phyloP scores from a whole-genome alignment of 2,113 vertebrate genomes.

The Ramphastos sulfuratus region DNA sequence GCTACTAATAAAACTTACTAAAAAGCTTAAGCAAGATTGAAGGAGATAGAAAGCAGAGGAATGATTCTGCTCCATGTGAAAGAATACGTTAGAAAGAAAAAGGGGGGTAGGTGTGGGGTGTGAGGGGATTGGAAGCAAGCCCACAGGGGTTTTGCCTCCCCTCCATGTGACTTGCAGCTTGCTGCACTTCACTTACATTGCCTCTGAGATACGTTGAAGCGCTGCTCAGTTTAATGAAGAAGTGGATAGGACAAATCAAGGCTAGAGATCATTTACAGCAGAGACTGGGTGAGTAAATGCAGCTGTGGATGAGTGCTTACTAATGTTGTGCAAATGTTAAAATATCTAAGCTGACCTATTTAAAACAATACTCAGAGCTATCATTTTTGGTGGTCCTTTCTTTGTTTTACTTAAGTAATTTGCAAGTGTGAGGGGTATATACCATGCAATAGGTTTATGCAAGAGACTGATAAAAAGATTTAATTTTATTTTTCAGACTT shows the following conservation, averaged over 20 bases:
- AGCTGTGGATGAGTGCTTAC: neutral
- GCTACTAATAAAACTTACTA: conserved; percentile 63
- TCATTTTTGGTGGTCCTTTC: neutral
- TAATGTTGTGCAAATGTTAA: neutral
- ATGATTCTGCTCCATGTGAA: conserved; percentile 49
- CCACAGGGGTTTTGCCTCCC: conserved; percentile 1
- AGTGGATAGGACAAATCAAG: neutral
- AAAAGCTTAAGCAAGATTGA: conserved; percentile 39
- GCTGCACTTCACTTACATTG: conserved; percentile 55
- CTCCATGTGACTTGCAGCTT: conserved; percentile 59
- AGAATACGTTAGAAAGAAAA: neutral
- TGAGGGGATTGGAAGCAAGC: neutral
- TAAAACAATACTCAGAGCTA: neutral
- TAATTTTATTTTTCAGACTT: conserved; percentile 25
- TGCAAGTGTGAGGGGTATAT: neutral
- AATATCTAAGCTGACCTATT: neutral
- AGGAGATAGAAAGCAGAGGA: conserved; percentile 54
- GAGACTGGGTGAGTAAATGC: conserved; percentile 60
- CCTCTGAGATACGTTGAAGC: conserved; percentile 48
- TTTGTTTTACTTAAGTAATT: conserved; percentile 15
- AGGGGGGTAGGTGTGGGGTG: neutral
- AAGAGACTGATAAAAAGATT: neutral
- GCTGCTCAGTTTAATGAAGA: conserved; percentile 45
- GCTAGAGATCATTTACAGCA: neutral
- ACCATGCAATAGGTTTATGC: neutral